Percentiles rank a stretch among this genome's conserved stretches.
These are phyloP conservation scores for Bilobella aurantiaca DNA, from an alignment of 1,140 invertebrate genomes.

Conservation along the genomic window DNA sequence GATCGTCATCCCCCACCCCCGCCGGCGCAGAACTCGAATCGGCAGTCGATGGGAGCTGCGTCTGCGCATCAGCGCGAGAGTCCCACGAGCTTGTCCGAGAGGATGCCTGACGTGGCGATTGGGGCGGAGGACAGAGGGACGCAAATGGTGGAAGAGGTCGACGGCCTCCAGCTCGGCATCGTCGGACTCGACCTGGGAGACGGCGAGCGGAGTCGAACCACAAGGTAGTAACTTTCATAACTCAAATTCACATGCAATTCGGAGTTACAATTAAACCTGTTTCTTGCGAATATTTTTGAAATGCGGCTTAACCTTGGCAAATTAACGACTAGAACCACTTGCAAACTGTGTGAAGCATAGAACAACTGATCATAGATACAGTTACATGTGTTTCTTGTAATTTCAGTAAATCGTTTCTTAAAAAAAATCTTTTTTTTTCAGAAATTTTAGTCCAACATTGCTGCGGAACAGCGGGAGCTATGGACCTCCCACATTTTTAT, in stretches of 20 bases:
- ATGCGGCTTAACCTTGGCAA: no score
- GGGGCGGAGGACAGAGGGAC: neutral
- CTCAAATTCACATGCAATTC: neutral
- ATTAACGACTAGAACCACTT: no score
- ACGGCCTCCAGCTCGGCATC: conserved; percentile 1
- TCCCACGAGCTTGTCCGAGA: neutral
- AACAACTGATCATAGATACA: no score
- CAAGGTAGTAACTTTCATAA: neutral
- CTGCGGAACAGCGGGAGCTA: neutral
- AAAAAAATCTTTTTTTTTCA: neutral
- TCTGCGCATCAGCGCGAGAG: neutral
- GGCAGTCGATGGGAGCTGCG: neutral
- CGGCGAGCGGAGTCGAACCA: neutral
- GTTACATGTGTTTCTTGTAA: neutral
- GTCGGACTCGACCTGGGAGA: neutral
- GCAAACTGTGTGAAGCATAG: no score
- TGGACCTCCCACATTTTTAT: conserved; percentile 1
- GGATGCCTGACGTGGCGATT: conserved; percentile 1
- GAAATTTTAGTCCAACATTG: conserved; percentile 3
- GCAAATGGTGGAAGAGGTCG: neutral
- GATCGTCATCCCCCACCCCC: conserved; percentile 2
- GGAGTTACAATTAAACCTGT: no score
- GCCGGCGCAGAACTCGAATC: neutral
- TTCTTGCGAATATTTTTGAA: no score
- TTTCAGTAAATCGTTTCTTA: neutral